Evolutionary conservation across 2,113 vertebrate species (phyloP).

Genomic region (Peromyscus polionotus): DNA sequence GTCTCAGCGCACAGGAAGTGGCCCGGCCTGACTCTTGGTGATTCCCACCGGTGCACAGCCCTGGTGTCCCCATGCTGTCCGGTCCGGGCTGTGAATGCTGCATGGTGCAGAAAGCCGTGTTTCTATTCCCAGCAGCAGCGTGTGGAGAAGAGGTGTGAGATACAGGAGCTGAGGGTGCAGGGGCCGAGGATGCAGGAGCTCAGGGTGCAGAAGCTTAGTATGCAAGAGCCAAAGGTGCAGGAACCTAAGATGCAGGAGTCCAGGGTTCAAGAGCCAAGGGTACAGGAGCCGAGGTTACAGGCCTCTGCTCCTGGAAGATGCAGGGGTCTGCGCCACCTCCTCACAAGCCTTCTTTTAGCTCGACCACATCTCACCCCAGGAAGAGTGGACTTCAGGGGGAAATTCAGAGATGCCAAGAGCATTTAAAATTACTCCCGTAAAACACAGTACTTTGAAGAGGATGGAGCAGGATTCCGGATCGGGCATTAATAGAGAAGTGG

Average conservation of each 20-base stretch:
- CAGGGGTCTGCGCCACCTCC: neutral
- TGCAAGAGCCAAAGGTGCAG: fast-evolving
- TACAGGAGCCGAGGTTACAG: neutral
- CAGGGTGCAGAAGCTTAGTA: fast-evolving
- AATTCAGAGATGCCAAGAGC: neutral
- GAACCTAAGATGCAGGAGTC: neutral
- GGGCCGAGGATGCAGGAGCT: no score
- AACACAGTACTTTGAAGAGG: neutral
- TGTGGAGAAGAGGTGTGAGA: neutral
- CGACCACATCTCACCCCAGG: fast-evolving
- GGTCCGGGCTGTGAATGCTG: neutral
- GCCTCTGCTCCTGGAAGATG: neutral
- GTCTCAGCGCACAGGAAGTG: neutral
- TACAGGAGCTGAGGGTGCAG: fast-evolving
- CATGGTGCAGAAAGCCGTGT: fast-evolving
- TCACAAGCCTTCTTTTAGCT: neutral
- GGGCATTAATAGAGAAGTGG: neutral
- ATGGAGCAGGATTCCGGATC: neutral
- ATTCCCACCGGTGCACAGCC: fast-evolving
- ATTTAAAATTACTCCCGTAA: neutral
- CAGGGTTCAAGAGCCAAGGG: neutral
- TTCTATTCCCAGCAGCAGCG: fast-evolving
- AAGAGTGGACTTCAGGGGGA: neutral
- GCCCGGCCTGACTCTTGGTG: fast-evolving
- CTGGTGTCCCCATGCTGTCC: neutral